Evolutionary conservation across 2,113 vertebrate genomes (phyloP).

Genomic region (Candoia aspera): DNA sequence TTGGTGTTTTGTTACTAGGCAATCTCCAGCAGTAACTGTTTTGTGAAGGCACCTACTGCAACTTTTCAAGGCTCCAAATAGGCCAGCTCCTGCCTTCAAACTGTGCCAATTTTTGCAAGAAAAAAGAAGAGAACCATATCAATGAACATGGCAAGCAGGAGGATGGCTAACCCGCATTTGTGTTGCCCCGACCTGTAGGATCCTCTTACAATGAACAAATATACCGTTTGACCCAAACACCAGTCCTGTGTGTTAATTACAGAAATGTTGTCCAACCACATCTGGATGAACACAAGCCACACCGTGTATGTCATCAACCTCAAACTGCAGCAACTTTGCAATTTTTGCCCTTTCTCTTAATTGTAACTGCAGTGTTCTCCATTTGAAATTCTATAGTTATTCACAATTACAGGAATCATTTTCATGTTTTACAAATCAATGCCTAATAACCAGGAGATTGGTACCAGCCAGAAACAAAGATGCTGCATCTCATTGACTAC

Average conservation of each 20-base stretch:
- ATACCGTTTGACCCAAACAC: background rate
- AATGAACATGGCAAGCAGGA: too few relatives aligned
- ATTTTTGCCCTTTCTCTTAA: background rate
- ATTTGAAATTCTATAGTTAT: background rate
- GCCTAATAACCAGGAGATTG: constrained; percentile 30
- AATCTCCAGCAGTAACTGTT: too few relatives aligned
- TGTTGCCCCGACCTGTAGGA: background rate
- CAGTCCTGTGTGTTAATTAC: background rate
- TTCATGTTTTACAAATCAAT: constrained; percentile 59
- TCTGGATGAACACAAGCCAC: background rate
- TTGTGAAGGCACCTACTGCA: too few relatives aligned
- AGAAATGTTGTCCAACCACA: background rate
- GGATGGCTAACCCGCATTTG: too few relatives aligned
- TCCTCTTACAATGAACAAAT: background rate
- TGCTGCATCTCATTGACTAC: constrained; percentile 58
- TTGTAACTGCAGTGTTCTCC: background rate
- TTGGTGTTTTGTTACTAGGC: too few relatives aligned
- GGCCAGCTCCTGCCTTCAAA: too few relatives aligned
- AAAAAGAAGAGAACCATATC: too few relatives aligned
- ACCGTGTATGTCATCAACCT: background rate
- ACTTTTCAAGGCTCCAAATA: too few relatives aligned
- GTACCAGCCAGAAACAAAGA: constrained; percentile 41
- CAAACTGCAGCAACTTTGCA: background rate
- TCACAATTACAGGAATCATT: constrained; percentile 48
- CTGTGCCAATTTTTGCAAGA: too few relatives aligned